Conservation (phyloP, 2,888 invertebrate genomes). For the Buathra laborator region DNA sequence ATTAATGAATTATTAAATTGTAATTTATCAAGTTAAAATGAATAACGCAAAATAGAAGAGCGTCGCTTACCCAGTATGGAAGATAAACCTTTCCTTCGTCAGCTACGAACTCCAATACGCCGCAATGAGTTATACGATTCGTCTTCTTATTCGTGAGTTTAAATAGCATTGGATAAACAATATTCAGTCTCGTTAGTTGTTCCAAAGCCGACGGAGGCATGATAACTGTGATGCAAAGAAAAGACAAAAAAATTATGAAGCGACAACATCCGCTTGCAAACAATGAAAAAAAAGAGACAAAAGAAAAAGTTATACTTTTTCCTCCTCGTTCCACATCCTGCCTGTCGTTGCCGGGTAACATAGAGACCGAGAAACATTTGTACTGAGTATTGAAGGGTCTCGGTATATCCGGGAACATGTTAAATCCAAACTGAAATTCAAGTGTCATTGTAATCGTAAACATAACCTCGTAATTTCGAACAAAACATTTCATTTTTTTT, state of each 20-base stretch:
- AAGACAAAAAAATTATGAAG: slow-evolving; percentile 15
- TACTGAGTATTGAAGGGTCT: slow-evolving; percentile 94
- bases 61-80: slow-evolving; percentile 95
- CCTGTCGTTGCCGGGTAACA: slow-evolving; percentile 97
- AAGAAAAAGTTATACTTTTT: slow-evolving; percentile 90
- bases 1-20: neutral
- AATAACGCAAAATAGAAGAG: slow-evolving; percentile 13
- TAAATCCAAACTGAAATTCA: slow-evolving; percentile 93
- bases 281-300: slow-evolving; percentile 1
- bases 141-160: slow-evolving; percentile 96
- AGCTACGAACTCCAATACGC: slow-evolving; percentile 99
- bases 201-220: slow-evolving; percentile 99
- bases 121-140: slow-evolving; percentile 95
- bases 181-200: slow-evolving; percentile 95
- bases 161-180: slow-evolving; percentile 99
- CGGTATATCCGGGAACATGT: slow-evolving; percentile 94
- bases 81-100: slow-evolving; percentile 99
- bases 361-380: slow-evolving; percentile 96
- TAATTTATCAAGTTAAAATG: neutral
- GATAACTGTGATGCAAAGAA: slow-evolving; percentile 90
- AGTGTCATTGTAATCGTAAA: slow-evolving; percentile 74
- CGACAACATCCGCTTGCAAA: neutral
- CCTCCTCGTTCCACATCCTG: slow-evolving; percentile 98
- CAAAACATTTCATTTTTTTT: neutral
- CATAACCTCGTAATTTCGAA: slow-evolving; percentile 66